Base-by-base conservation (phyloP, 2,888 invertebrate species). In the Selenia dentaria region DNA sequence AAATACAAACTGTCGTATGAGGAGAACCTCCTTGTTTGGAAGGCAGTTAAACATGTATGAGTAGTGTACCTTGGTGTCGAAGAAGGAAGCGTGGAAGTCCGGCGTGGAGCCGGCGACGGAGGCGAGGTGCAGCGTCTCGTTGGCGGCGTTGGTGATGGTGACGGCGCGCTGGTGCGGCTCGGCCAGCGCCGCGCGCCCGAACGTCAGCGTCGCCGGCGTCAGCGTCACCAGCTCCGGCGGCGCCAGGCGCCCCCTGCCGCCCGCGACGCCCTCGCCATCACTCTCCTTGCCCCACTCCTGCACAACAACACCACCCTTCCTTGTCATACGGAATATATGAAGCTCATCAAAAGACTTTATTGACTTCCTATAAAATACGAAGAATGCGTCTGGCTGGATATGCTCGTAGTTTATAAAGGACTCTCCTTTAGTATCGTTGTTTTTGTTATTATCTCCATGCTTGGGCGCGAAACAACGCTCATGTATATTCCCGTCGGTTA, bases 41-140 rank as follows among this genome's bases (percentile, higher is more conserved):
- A n/a, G n/a, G n/a, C n/a, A n/a, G n/a, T n/a, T n/a, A n/a, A n/a
- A n/a, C n/a, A n/a, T n/a, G n/a, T n/a, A n/a, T n/a, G 4, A 16
- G 4, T 16, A 4, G 16, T 16, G 16, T 8, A 98, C 98, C 94
- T 98, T 98, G 72, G 97, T 95, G 74, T 97, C 96, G 85, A 98
- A 98, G 92, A 99, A 98, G 59, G 98, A 98, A 72, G 98, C 98
- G 86, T 99, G 98, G 92, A 99, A 99, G 91, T 98, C 96, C 22
- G 96, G 95, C 64, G 97, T 97, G 83, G 95, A 97, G 69, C 98
- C 98, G 59, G 98, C 97, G 75, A 99, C 97, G 59, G 98, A 98
- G 76, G 96, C 95, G 78, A 99, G 94, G 82, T 97, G 96, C 73
- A 99, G 93, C 72, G 95, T 97, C 74, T 94, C 94, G 90, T 97